Evolutionary conservation across 2,113 vertebrate species (phyloP).

Genomic region (Calyptommatus sinebrachiatus): DNA sequence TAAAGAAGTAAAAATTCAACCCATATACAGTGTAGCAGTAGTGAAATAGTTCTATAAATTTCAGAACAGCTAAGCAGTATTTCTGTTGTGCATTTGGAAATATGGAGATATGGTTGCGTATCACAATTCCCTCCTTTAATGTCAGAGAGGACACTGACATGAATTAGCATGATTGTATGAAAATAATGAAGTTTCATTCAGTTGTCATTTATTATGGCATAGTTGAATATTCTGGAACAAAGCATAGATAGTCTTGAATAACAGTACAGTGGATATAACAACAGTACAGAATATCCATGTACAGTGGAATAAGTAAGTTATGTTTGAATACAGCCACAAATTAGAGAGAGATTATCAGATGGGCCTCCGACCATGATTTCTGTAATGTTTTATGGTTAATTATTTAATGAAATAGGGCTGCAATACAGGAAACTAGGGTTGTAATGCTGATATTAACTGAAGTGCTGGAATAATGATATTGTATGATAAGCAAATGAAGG

Average conservation of each 20-base stretch:
- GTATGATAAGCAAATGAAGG: constrained; percentile 48
- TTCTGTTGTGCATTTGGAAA: constrained; percentile 7
- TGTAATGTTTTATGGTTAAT: background rate
- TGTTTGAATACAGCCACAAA: too few species aligned
- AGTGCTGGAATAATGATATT: constrained; percentile 34
- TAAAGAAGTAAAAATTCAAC: background rate
- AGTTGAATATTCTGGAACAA: too few species aligned
- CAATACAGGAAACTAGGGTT: background rate
- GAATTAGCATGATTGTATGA: background rate
- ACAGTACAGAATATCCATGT: too few species aligned
- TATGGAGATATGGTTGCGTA: constrained; percentile 4
- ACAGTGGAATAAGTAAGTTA: too few species aligned
- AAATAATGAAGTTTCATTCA: background rate
- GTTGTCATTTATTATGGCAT: too few species aligned
- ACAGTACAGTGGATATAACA: too few species aligned
- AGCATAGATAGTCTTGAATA: too few species aligned
- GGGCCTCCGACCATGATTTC: background rate
- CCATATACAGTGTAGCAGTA: background rate
- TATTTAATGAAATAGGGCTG: constrained; percentile 24
- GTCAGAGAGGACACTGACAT: constrained; percentile 15
- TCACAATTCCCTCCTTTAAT: background rate
- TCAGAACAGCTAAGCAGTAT: background rate
- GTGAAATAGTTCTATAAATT: constrained; percentile 37
- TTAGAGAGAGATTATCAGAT: background rate
- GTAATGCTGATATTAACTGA: constrained; percentile 8